These are phyloP conservation scores for Philypnodon macrostomus DNA, from an alignment of 2,797 vertebrate genomes.

Conservation along the genomic window DNA sequence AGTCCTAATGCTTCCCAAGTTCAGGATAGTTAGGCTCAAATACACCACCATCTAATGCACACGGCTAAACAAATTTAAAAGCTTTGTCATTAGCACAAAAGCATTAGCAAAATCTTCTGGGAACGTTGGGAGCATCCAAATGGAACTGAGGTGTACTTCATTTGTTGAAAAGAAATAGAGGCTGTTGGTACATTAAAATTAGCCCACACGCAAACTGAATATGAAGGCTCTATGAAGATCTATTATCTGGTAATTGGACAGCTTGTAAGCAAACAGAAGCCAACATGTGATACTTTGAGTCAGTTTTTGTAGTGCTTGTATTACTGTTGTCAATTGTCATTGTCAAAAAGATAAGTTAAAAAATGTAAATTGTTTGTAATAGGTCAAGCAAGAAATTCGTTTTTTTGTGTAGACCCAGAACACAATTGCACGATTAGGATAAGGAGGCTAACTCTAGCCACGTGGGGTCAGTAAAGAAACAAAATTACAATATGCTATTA, in stretches of 20 bases:
- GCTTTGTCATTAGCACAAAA: slow-evolving; percentile 38
- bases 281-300: background rate
- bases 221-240: background rate
- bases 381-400: no score
- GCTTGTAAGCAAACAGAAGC: background rate
- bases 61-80: slow-evolving; percentile 31
- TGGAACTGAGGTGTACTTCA: slow-evolving; percentile 17
- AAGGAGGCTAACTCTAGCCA: no score
- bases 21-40: slow-evolving; percentile 31
- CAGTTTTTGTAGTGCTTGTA: background rate
- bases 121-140: slow-evolving; percentile 31
- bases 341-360: no score
- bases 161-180: slow-evolving; percentile 20
- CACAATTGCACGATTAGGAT: no score
- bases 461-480: no score
- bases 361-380: no score
- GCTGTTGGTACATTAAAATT: slow-evolving; percentile 3
- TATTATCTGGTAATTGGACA: background rate
- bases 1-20: slow-evolving; percentile 27
- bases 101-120: slow-evolving; percentile 31
- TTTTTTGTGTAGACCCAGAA: no score
- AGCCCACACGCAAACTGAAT: background rate
- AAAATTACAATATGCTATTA: no score
- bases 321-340: no score
- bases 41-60: slow-evolving; percentile 22